Conservation (phyloP, 2,797 vertebrate species). For the Enteromius argenteus region DNA sequence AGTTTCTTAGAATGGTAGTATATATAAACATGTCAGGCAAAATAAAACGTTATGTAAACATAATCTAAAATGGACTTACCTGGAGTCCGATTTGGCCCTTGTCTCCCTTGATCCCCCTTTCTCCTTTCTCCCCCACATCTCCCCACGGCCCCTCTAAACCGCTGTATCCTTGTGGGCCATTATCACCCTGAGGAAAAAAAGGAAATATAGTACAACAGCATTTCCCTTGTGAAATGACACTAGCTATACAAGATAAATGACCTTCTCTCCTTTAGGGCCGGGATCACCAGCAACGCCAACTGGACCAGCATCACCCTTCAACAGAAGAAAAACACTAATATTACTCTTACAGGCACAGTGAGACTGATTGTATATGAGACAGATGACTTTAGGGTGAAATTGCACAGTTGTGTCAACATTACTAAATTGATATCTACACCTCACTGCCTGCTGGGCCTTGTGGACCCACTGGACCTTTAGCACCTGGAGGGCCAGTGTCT, state of each 20-base stretch:
- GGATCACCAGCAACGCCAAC: slow-evolving; percentile 73
- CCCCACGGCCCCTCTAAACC: slow-evolving; percentile 83
- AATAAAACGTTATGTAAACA: background rate
- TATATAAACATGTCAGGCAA: background rate
- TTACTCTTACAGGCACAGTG: slow-evolving; percentile 1
- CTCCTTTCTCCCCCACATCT: slow-evolving; percentile 74
- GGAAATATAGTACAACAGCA: background rate
- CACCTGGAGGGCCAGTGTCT: slow-evolving; percentile 73
- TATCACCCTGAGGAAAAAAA: slow-evolving; percentile 76
- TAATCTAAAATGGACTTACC: slow-evolving; percentile 71
- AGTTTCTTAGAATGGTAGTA: background rate
- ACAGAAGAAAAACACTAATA: background rate
- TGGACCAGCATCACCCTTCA: slow-evolving; percentile 76
- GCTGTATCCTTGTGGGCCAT: slow-evolving; percentile 78
- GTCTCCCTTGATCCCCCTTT: slow-evolving; percentile 81
- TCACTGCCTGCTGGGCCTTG: slow-evolving; percentile 74
- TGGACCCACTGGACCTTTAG: slow-evolving; percentile 75
- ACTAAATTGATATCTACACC: slow-evolving; percentile 62
- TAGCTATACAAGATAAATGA: slow-evolving; percentile 45
- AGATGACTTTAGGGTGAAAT: background rate
- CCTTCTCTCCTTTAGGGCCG: slow-evolving; percentile 78
- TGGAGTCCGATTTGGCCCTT: slow-evolving; percentile 83
- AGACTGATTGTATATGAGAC: background rate
- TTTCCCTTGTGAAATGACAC: background rate
- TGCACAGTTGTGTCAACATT: background rate